Evolutionary conservation across 2,113 vertebrate genomes (phyloP), one percentile per base, ranked within the genome.

Genomic region (Antennarius striatus): DNA sequence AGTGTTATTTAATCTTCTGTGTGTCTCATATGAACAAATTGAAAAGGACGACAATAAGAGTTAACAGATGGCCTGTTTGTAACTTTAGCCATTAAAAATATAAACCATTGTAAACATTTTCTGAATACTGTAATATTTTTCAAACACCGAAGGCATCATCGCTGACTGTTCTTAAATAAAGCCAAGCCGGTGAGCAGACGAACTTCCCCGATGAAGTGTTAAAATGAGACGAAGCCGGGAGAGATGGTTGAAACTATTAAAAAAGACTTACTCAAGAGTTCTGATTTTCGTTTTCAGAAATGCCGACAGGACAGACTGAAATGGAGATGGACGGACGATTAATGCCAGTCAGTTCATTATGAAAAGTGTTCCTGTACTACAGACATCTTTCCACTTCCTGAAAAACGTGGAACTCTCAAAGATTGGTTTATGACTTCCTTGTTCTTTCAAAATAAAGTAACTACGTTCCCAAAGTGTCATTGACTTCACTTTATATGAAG

Each of bases 321-420:
- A 13, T 30, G n/a, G n/a, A 39, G 30, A 5, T 4, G 9, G 16
- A 15, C 51, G 10, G 16, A 4, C 11, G 29, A n/a, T 4, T 1
- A 4, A 40, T 10, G 56, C 14, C 16, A 30, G 17, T 71, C 73
- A 62, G n/a, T 30, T 55, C 47, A 79, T 56, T 69, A 13, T 46
- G n/a, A 4, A 6, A 46, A 3, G 17, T 71, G 30, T 52, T 68
- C 40, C 46, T 12, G 56, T 81, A 50, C 64, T 67, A 58, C 12
- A 48, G 30, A 50, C 52, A 66, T 46, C 6, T 83, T 83, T 77
- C 61, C 78, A 81, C 74, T 89, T 91, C 83, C 86, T 85, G 75
- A 51, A 52, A 60, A 52, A 91, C 84, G 90, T 91, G 70, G 78
- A 91, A 52, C 4, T 7, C 2, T 15, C 4, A 2, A 43, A 0